These are phyloP conservation scores for Sabellastarte sp. DNA, from an alignment of 2,888 invertebrate species.

Conservation along the genomic window DNA sequence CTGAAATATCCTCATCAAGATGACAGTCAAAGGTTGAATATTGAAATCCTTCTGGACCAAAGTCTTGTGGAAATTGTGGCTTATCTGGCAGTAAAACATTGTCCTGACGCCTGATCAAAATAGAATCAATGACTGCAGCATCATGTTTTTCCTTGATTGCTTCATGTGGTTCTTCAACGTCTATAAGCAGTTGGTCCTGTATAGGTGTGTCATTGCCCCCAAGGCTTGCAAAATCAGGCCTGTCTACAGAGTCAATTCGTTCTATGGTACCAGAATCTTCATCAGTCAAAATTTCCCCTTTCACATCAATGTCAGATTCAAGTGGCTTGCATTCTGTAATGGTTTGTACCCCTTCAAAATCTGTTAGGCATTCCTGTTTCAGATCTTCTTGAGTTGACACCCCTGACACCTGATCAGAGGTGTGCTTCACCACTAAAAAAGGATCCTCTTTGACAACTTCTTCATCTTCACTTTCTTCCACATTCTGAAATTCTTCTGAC, in stretches of 20 bases:
- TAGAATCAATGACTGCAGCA: constrained; percentile 45
- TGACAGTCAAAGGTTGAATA: too few relatives aligned
- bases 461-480: constrained; percentile 2
- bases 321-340: not conserved
- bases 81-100: constrained; percentile 6
- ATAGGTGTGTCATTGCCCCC: not conserved
- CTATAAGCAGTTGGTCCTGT: too few relatives aligned
- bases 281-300: not conserved
- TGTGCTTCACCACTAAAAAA: not conserved
- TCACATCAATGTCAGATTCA: constrained; percentile 4
- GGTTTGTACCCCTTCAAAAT: not conserved
- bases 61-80: not conserved
- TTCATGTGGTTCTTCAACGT: constrained; percentile 67
- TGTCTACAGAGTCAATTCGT: constrained; percentile 4
- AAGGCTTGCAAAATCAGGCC: not conserved
- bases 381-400: not conserved
- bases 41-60: not conserved
- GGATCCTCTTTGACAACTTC: not conserved
- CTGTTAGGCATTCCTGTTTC: not conserved
- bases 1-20: not conserved
- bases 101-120: constrained; percentile 29
- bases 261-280: constrained; percentile 10
- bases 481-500: constrained; percentile 2
- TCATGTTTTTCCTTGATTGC: constrained; percentile 45
- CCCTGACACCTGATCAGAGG: not conserved